These are phyloP conservation scores for Mycetomoellerius zeteki DNA, from an alignment of 1,140 invertebrate genomes.

Conservation along the genomic window DNA sequence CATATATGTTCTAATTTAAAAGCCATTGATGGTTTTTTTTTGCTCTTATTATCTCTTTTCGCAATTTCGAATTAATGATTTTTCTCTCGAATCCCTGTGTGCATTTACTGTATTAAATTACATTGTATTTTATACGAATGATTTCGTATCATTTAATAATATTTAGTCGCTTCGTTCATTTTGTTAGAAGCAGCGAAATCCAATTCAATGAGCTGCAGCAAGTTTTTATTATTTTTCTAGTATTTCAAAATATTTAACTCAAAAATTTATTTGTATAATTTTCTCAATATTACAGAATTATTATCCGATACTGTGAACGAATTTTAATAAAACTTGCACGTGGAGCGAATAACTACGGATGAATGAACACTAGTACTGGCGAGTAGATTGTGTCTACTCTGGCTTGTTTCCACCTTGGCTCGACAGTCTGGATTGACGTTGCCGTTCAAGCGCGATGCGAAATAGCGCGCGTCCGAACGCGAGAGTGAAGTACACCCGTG, in stretches of 20 bases:
- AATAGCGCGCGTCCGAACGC: constrained; percentile 43
- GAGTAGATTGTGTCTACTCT: constrained; percentile 28
- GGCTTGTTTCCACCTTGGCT: constrained; percentile 59
- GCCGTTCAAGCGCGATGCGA: constrained; percentile 42
- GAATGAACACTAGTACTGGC: constrained; percentile 23
- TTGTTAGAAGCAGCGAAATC: neutral
- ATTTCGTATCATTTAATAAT: constrained; percentile 23
- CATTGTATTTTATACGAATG: constrained; percentile 29
- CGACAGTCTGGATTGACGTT: constrained; percentile 57
- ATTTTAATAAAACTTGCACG: constrained; percentile 54
- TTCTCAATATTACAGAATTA: constrained; percentile 33
- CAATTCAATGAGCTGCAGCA: constrained; percentile 20
- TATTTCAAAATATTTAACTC: constrained; percentile 29
- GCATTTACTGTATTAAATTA: constrained; percentile 4
- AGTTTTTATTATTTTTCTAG: constrained; percentile 27
- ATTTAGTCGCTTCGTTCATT: constrained; percentile 29
- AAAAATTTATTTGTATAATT: constrained; percentile 31
- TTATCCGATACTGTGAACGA: constrained; percentile 2
- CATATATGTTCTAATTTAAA: constrained; percentile 26
- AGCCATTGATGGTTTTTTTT: neutral
- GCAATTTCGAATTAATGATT: constrained; percentile 18
- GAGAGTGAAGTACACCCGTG: constrained; percentile 39
- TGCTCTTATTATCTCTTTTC: neutral
- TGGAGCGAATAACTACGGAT: neutral
- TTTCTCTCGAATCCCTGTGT: neutral